Evolutionary conservation across 1,140 invertebrate species (phyloP).

Genomic region (Sitophilus oryzae): DNA sequence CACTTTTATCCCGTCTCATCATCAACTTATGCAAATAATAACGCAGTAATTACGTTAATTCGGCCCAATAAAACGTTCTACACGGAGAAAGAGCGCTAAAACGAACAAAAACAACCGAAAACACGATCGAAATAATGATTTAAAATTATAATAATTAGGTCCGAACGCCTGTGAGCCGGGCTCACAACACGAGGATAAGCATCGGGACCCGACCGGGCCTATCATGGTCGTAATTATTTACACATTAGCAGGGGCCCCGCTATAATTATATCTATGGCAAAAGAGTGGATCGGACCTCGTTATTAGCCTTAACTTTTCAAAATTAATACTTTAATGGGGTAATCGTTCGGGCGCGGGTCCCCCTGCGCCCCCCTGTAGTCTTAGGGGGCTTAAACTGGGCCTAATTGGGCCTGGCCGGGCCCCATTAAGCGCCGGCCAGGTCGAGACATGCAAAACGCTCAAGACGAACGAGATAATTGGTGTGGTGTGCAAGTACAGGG

Average conservation of each 20-base stretch:
- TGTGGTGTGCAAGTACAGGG: not conserved
- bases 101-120: not conserved
- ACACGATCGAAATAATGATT: constrained; percentile 4
- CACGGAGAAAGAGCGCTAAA: constrained; percentile 26
- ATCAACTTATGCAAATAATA: too few relatives aligned
- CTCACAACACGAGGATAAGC: constrained; percentile 13
- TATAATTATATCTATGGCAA: constrained; percentile 39
- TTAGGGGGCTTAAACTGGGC: too few relatives aligned
- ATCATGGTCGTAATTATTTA: constrained; percentile 40
- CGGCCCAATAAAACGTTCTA: too few relatives aligned
- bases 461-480: not conserved
- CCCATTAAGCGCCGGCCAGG: not conserved
- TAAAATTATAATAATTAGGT: constrained; percentile 37
- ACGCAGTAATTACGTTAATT: too few relatives aligned
- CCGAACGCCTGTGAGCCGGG: constrained; percentile 30
- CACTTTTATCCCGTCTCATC: too few relatives aligned
- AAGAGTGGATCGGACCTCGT: constrained; percentile 30
- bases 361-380: not conserved
- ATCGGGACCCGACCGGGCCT: constrained; percentile 21
- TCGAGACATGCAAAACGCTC: constrained; percentile 5
- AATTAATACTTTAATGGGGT: constrained; percentile 41
- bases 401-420: not conserved
- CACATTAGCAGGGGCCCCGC: constrained; percentile 37
- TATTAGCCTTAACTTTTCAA: constrained; percentile 37
- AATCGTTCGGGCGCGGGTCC: constrained; percentile 22